Conservation (phyloP, 1,140 invertebrate species). For the Pomphorhynchus laevis region DNA sequence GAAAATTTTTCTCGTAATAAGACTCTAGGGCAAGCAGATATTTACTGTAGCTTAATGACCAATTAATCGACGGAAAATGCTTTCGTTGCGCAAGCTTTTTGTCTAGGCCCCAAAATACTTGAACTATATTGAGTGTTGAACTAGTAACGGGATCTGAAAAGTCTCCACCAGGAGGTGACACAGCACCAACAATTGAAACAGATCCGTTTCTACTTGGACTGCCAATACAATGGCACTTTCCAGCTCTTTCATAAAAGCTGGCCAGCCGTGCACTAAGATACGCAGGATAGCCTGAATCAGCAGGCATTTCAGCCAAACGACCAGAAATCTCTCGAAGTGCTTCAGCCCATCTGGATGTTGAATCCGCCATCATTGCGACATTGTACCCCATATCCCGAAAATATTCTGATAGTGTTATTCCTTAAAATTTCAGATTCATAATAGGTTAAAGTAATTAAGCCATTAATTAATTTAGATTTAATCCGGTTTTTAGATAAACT, state of each 20-base stretch:
- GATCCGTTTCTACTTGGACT: constrained; percentile 86
- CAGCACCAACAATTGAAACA: constrained; percentile 93
- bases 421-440: constrained; percentile 19
- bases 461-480: constrained; percentile 6
- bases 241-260: constrained; percentile 94
- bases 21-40: constrained; percentile 87
- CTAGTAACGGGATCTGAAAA: constrained; percentile 98
- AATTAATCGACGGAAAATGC: constrained; percentile 98
- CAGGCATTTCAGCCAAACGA: constrained; percentile 98
- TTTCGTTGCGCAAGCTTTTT: constrained; percentile 96
- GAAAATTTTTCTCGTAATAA: constrained; percentile 91
- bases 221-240: constrained; percentile 69
- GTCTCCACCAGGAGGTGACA: constrained; percentile 95
- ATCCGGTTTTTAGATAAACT: too few relatives aligned
- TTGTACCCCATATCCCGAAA: constrained; percentile 98
- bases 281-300: constrained; percentile 78
- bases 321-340: constrained; percentile 97
- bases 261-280: constrained; percentile 84
- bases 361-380: constrained; percentile 99
- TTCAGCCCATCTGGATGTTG: constrained; percentile 99
- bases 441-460: neutral
- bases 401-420: constrained; percentile 86
- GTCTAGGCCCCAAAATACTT: constrained; percentile 98
- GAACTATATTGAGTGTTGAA: constrained; percentile 87
- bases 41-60: constrained; percentile 97